Evolutionary conservation across 2,888 invertebrate species (phyloP).

Genomic region (Stenoptilia bipunctidactyla): DNA sequence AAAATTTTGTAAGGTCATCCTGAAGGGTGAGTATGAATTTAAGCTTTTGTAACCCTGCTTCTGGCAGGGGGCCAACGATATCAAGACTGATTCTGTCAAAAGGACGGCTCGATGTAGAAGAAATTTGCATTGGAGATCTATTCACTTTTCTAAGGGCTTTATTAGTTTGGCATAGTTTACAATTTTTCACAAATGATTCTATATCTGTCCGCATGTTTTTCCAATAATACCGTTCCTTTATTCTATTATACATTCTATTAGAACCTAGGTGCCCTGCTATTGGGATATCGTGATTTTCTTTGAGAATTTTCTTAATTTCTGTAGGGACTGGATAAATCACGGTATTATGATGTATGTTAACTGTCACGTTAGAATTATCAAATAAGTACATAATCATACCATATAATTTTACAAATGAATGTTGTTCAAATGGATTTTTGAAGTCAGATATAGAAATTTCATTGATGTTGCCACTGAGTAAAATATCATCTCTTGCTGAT

Average conservation of each 20-base stretch:
- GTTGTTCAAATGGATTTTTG: conserved; percentile 1
- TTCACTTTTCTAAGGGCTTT: background rate
- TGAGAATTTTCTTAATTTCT: conserved; percentile 4
- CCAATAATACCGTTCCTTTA: conserved; percentile 9
- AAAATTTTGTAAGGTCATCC: conserved; percentile 19
- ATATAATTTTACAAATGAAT: conserved; percentile 5
- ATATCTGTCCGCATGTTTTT: conserved; percentile 10
- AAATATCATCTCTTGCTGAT: background rate
- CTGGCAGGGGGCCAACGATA: conserved; percentile 8
- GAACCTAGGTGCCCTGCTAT: conserved; percentile 10
- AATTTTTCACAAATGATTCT: conserved; percentile 3
- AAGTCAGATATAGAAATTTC: background rate
- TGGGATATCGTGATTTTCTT: conserved; percentile 10
- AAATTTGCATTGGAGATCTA: conserved; percentile 9
- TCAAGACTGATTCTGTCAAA: conserved; percentile 10
- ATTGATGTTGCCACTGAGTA: background rate
- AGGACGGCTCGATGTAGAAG: conserved; percentile 9
- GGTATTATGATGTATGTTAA: background rate
- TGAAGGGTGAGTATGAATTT: conserved; percentile 14
- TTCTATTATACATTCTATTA: conserved; percentile 6
- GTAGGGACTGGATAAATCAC: background rate
- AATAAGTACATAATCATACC: conserved; percentile 3
- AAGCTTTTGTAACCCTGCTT: conserved; percentile 4
- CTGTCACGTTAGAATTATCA: background rate
- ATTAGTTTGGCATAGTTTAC: background rate